Evolutionary conservation across 37 sponge, comb jelly and placozoan species (phyloP), one percentile per base, ranked within the genome.

Genomic region (Chondrilla cf. caribensis): DNA sequence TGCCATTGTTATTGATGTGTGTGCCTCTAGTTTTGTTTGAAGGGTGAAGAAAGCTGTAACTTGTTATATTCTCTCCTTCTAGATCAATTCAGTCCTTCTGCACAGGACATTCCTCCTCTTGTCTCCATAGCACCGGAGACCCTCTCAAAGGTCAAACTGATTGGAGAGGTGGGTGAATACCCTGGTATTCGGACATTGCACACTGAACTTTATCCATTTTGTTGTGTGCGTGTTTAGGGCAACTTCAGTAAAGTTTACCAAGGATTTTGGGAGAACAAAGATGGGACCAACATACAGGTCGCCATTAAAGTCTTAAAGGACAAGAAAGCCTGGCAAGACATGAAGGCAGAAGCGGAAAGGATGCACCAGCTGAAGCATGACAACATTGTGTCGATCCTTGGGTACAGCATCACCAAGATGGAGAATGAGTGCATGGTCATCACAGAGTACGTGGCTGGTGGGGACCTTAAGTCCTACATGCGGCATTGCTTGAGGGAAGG

Each of bases 391-490:
- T 77, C 37, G 41, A 81, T 87, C 51, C 62, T 81, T 22, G 88
- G 88, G 40, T 80, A 79, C 38, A 60, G 84, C 38, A 70, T 89
- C 14, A 8, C 17, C 38, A 38, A 8, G 0, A 76, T 85, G 40
- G 85, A 78, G 33, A 38, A 17, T 4, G 36, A 81, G 11, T 77
- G 58, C 29, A 79, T 91, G 82, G 58, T 91, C 3, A 47, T 91
- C 29, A 91, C 85, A 79, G 91, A 91, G 88, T 91, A 77, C 65
- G 82, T 91, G n/a, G 33, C 38, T 0, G 79, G 78, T 4, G 91
- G 91, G 4, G 81, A 85, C 66, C 82, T 91, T 25, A 58, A 84
- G 5, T 31, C 65, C 8, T 75, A 43, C 58, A 81, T 91, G 67
- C 55, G 82, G 11, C 39, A 54, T 14, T 15, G 44, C 24, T 2